Evolutionary conservation across 2,113 vertebrate species (phyloP), one percentile per base, ranked within the genome.

Genomic region (Taxidea taxus): DNA sequence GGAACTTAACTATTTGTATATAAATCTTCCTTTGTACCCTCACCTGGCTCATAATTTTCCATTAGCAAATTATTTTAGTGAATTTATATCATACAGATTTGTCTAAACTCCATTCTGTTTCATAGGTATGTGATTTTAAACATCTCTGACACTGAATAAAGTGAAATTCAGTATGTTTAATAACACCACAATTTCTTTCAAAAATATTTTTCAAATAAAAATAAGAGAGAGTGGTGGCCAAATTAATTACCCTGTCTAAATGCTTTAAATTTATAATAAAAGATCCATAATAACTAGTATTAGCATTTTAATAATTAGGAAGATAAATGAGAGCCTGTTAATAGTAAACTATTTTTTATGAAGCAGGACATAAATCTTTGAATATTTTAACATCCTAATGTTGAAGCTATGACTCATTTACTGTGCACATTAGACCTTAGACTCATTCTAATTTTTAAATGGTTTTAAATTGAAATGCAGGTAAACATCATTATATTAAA

Each of bases 161-260:
- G 58, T 91, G 6, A 85, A 92, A 90, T 78, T 75, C 31, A 75
- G 7, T 47, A 90, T 75, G 44, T 75, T 58, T 86, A 93, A 25
- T 64, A 23, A 64, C 9, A 42, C 31, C 31, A 4, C 0, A 90
- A 34, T 58, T 88, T 66, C 37, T 82, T 84, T 95, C 54, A 62
- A 62, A 95, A 91, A 62, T 82, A 12, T 72, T 88, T 93, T 94
- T 74, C 47, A 85, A 66, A 74, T 20, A 84, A 80, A 93, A 75
- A 44, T 72, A n/a, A 87, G n/a, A 81, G 23, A 64, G 0, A 37
- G 3, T 75, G 12, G 60, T 92, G 7, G 6, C n/a, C 29, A 29
- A 68, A 68, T 72, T 84, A 82, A 58, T 81, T 51, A 31, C 0
- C 3, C 42, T 51, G 1, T 29, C 3, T 60, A 85, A 83, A 58